Conservation (phyloP, 1,140 invertebrate genomes). For the Atta cephalotes region DNA sequence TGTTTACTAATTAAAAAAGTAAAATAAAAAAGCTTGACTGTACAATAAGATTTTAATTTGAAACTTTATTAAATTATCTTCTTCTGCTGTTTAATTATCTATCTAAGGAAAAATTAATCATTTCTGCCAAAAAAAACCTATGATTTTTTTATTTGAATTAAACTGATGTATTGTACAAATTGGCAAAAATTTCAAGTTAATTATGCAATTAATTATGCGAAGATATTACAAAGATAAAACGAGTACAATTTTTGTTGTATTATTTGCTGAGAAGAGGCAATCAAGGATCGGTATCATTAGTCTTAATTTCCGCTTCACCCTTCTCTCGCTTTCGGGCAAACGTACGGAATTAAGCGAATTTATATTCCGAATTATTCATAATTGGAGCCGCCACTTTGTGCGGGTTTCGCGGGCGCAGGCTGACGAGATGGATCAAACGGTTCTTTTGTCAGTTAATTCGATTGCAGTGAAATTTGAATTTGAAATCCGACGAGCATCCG, state of each 20-base stretch:
- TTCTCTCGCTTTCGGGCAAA: conserved; percentile 49
- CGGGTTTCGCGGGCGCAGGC: conserved; percentile 64
- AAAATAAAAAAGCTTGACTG: background rate
- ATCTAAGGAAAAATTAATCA: background rate
- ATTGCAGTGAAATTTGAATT: conserved; percentile 85
- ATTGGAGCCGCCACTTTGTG: conserved; percentile 79
- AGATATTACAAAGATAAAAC: background rate
- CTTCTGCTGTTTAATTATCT: background rate
- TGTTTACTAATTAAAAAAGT: background rate
- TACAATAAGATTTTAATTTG: conserved; percentile 12
- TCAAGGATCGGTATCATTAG: conserved; percentile 9
- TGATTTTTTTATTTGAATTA: conserved; percentile 19
- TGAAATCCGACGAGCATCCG: conserved; percentile 76
- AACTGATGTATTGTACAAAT: background rate
- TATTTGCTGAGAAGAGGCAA: conserved; percentile 24
- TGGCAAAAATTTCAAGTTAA: background rate
- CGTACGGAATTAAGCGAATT: conserved; percentile 81
- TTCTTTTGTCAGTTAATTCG: conserved; percentile 84
- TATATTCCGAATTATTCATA: conserved; percentile 83
- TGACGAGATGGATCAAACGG: conserved; percentile 82
- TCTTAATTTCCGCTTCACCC: conserved; percentile 35
- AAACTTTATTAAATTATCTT: background rate
- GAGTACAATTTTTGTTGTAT: conserved; percentile 1
- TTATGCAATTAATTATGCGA: conserved; percentile 32
- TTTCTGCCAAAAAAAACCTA: background rate